Base-by-base conservation (phyloP, 2,113 vertebrate species). In the Dipodomys ordii region DNA sequence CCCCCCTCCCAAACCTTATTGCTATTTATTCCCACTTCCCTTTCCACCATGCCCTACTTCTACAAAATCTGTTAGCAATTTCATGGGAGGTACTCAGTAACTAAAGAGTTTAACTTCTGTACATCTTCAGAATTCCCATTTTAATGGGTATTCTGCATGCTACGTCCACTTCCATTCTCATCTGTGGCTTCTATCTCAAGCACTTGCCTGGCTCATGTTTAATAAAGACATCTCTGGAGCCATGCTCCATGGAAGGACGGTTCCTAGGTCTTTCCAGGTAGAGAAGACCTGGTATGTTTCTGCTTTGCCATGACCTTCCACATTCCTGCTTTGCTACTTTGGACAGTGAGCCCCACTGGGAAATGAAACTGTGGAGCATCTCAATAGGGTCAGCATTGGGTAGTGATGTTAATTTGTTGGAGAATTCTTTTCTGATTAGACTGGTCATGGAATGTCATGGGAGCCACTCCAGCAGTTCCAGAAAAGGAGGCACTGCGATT, bases 71-170 rank as follows among this genome's bases (percentile, higher is more conserved):
- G 76, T 79, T 79, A 18, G 18, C 44, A 49, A 67, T 27, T 32
- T 15, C 44, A 15, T 6, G 20, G 4, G 16, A 1, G 27, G 35
- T 67, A 53, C 5, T 8, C 35, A 80, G 19, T 82, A 65, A 77
- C 13, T 78, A 19, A n/a, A 74, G 64, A 89, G 77, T 91, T 65
- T 94, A 78, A 72, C 67, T 88, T 69, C 65, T 80, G 11, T 49
- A 69, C 2, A 60, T 49, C 95, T 62, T 71, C 60, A 91, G 94
- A 57, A n/a, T 68, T 57, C 20, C 87, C n/a, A 80, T 76, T 83
- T 80, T 72, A 44, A n/a, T 60, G 30, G 20, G 13, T 35, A 35
- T 49, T 82, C 78, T 8, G 39, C 39, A 39, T n/a, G 8, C 49
- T 84, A 84, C 85, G 68, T 64, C 83, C 68, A 18, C 53, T 84